Conservation (phyloP, 2,888 invertebrate species). For the Chouioia cunea region DNA sequence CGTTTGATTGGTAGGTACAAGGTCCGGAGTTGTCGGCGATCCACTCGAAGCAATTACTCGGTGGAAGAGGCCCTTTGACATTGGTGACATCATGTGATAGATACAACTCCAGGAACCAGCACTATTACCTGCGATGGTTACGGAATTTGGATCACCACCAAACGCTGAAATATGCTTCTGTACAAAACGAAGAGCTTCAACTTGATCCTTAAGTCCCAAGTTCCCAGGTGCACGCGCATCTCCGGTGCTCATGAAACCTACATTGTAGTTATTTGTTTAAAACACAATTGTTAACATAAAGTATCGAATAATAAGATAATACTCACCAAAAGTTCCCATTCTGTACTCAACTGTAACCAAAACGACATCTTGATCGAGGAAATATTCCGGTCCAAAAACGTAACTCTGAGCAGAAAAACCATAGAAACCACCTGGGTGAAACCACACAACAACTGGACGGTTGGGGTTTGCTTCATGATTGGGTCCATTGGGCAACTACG, state of each 20-base stretch:
- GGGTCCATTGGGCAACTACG: constrained; percentile 15
- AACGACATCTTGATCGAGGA: constrained; percentile 61
- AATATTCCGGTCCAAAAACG: constrained; percentile 60
- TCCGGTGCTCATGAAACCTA: constrained; percentile 76
- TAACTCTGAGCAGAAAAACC: constrained; percentile 73
- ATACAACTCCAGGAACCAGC: constrained; percentile 68
- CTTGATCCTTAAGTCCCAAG: constrained; percentile 80
- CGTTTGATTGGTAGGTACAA: constrained; percentile 71
- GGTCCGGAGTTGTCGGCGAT: constrained; percentile 72
- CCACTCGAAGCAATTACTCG: constrained; percentile 79
- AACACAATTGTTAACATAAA: no score
- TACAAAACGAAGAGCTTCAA: constrained; percentile 76
- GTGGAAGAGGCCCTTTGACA: constrained; percentile 79
- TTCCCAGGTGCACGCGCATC: constrained; percentile 78
- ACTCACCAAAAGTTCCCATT: constrained; percentile 60
- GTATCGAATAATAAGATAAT: no score
- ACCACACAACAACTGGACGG: constrained; percentile 76
- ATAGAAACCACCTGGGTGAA: constrained; percentile 79
- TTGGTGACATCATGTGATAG: constrained; percentile 72
- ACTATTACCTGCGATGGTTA: constrained; percentile 76
- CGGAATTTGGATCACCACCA: constrained; percentile 77
- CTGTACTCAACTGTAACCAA: constrained; percentile 63
- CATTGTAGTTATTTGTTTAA: background rate
- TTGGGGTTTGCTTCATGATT: background rate
- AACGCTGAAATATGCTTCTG: constrained; percentile 72